Evolutionary conservation across 2,113 vertebrate genomes (phyloP), one percentile per base, ranked within the genome.

Genomic region (Phrynosoma platyrhinos): DNA sequence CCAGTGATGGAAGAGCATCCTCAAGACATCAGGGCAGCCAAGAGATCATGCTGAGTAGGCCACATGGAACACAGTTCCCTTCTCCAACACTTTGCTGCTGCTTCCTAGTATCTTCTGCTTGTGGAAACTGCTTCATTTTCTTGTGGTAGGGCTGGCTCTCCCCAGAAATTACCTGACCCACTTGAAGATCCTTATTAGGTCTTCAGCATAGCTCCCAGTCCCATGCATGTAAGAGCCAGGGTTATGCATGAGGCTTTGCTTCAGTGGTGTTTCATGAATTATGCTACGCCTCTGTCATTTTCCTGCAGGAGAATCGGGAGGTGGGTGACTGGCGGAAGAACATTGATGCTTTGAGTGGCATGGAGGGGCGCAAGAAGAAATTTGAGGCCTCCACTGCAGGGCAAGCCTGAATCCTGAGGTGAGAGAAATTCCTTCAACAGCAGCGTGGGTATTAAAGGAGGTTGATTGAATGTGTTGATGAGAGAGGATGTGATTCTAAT

Each of bases 261-360:
- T 14, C 58, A 14, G 18, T 16, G 13, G 4, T 62, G 14, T 62
- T 62, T 62, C 40, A 53, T 47, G 47, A 47, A 47, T 7, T 47
- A 36, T 9, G 16, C 42, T 58, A 3, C 8, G 13, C 12, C 68
- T 18, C 21, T 40, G 10, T 40, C 3, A 10, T 53, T 2, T 2
- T 62, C 66, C 74, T 9, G 0, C 77, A 96, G 96, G 96, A 96
- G 36, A 97, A 93, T 88, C 95, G 95, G 5, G 96, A 97, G 74
- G 96, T 97, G 13, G 96, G 96, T 30, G 96, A 97, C 89, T 97
- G 96, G 96, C 91, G 96, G 18, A 97, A 97, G 92, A 97, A 97
- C 87, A 96, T 97, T 0, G 96, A 96, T 0, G 95, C 95, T 0
- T 91, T 97, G 84, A 97, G 96, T 0, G 96, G 96, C 2, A 97